Conservation (phyloP, 1,140 invertebrate species). For the Lanistes nyassanus region DNA sequence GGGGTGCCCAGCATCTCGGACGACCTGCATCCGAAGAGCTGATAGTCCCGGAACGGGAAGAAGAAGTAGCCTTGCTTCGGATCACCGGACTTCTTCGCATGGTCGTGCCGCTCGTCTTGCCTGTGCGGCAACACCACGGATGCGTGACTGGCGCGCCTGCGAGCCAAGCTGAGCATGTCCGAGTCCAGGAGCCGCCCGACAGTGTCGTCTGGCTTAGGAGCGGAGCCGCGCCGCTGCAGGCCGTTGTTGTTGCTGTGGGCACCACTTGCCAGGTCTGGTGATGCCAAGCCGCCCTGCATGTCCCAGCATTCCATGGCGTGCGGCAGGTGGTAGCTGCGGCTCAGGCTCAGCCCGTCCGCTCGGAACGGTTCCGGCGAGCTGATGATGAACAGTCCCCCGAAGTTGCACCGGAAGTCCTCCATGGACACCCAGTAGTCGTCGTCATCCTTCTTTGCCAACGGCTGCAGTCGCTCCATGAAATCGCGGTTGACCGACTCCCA, state of each 20-base stretch:
- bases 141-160: constrained; percentile 14
- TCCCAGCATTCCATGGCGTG: not conserved
- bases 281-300: not conserved
- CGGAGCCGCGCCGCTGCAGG: constrained; percentile 11
- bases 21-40: too few species aligned
- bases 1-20: too few species aligned
- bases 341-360: constrained; percentile 45
- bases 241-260: constrained; percentile 2
- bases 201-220: constrained; percentile 1
- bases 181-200: constrained; percentile 8
- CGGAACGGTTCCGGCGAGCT: constrained; percentile 52
- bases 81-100: too few species aligned
- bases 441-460: constrained; percentile 48
- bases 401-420: constrained; percentile 61
- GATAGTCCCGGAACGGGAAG: too few species aligned
- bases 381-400: constrained; percentile 58
- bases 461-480: constrained; percentile 51
- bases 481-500: constrained; percentile 54
- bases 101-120: too few species aligned
- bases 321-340: constrained; percentile 36
- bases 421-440: constrained; percentile 60
- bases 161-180: constrained; percentile 3
- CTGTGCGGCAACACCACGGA: not conserved
- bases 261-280: not conserved
- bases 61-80: too few species aligned